These are phyloP conservation scores for Cantharis rufa DNA, from an alignment of 2,888 invertebrate species.

Conservation along the genomic window DNA sequence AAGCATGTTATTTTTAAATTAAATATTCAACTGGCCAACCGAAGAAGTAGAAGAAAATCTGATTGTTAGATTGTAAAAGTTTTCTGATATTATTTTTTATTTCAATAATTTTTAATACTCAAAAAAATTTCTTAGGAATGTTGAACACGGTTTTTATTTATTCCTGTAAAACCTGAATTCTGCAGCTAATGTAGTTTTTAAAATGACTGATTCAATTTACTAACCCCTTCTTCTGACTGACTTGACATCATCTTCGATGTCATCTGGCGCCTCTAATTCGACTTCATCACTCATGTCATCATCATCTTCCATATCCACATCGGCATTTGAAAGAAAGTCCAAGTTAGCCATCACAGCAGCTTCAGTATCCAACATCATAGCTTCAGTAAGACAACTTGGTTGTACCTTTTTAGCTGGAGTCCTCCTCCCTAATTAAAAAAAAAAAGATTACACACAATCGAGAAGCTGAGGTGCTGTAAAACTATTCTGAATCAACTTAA, in stretches of 20 bases:
- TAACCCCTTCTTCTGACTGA: slow-evolving; percentile 58
- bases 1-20: too few species aligned
- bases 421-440: slow-evolving; percentile 56
- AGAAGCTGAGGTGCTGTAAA: neutral
- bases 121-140: too few species aligned
- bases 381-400: slow-evolving; percentile 68
- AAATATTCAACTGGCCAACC: too few species aligned
- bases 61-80: too few species aligned
- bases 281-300: slow-evolving; percentile 75
- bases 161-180: too few species aligned
- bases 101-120: too few species aligned
- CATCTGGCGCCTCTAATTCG: slow-evolving; percentile 69
- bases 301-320: slow-evolving; percentile 88
- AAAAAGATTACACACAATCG: neutral
- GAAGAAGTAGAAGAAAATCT: too few species aligned
- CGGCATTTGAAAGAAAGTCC: slow-evolving; percentile 86
- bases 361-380: slow-evolving; percentile 82
- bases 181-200: too few species aligned
- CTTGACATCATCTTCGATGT: slow-evolving; percentile 61
- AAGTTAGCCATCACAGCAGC: slow-evolving; percentile 96
- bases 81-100: too few species aligned
- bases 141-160: too few species aligned
- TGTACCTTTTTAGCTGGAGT: slow-evolving; percentile 67
- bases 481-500: too few species aligned
- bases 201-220: neutral